Percentiles rank a stretch among this genome's conserved stretches.
Conservation (phyloP, 53 echinoderm and acorn worm species). For the Apostichopus leukothele region DNA sequence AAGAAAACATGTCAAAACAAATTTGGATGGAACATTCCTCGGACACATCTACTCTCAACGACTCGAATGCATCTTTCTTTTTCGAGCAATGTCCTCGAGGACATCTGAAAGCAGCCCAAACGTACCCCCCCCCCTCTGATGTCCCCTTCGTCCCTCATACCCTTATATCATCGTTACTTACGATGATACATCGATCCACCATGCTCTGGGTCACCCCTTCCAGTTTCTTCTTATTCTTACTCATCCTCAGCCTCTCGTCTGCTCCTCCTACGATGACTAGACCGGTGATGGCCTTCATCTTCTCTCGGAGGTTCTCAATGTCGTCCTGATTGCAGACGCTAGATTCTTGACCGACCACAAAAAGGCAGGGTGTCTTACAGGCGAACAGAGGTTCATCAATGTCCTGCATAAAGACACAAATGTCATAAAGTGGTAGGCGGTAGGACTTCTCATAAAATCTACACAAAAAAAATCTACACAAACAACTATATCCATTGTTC, state of each 20-base stretch:
- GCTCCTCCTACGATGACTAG: constrained; percentile 96
- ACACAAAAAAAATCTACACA: too few species aligned
- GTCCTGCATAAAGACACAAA: constrained; percentile 47
- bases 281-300: constrained; percentile 88
- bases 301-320: constrained; percentile 86
- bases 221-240: constrained; percentile 85
- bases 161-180: constrained; percentile 42
- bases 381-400: constrained; percentile 87
- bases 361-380: constrained; percentile 86
- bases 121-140: neutral
- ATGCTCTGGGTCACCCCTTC: constrained; percentile 99
- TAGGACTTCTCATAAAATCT: neutral
- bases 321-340: constrained; percentile 87
- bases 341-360: constrained; percentile 93
- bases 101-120: too few species aligned
- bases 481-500: too few species aligned
- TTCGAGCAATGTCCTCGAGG: too few species aligned
- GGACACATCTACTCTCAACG: too few species aligned
- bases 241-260: constrained; percentile 86
- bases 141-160: neutral
- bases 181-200: constrained; percentile 98
- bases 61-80: too few species aligned
- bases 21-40: too few species aligned
- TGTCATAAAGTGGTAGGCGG: neutral
- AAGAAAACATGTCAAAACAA: neutral